Base-by-base conservation (phyloP, 2,113 vertebrate genomes). In the Catharus bicknelli region DNA sequence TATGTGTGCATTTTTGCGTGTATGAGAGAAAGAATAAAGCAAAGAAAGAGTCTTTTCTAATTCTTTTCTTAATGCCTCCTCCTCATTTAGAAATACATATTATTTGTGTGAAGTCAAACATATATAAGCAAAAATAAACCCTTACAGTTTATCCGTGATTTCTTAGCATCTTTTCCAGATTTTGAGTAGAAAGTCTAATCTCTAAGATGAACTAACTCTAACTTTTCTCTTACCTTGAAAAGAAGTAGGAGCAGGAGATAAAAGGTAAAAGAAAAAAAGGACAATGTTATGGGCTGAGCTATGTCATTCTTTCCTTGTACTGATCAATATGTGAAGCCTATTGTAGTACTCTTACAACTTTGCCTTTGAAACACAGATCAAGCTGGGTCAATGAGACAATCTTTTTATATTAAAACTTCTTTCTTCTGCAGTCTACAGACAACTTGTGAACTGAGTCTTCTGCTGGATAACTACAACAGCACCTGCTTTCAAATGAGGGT, bases 341-440 rank as follows among this genome's bases (percentile, higher is more conserved):
- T 59, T 97, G 94, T 96, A 97, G 94, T 89, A 79, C 29, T 64
- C 92, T 96, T 96, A 96, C 75, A 95, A 55, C 90, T 96, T 95
- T 92, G 78, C 86, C 92, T 97, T 97, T 97, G 97, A 97, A 97
- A 94, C 81, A 73, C 51, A 92, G 93, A 97, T 97, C 96, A 97
- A 95, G 94, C 74, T 78, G 81, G 91, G 91, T 94, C 94, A 93
- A 36, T 81, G 90, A 95, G 82, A 91, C 83, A 78, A 62, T 83
- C 69, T 90, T 95, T 96, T 96, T 96, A 62, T 95, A 84, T 92
- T 94, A 89, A 90, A 77, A 12, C 27, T 67, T 86, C 80, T 72
- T 93, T 88, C 82, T 81, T 86, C 93, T 90, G 54, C 86, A 96
- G 76, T 93, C 84, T 92, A 30, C 3, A 3, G 87, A 95, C 85